Base-by-base conservation (phyloP, 2,888 invertebrate species). In the Rotaria sp. region DNA sequence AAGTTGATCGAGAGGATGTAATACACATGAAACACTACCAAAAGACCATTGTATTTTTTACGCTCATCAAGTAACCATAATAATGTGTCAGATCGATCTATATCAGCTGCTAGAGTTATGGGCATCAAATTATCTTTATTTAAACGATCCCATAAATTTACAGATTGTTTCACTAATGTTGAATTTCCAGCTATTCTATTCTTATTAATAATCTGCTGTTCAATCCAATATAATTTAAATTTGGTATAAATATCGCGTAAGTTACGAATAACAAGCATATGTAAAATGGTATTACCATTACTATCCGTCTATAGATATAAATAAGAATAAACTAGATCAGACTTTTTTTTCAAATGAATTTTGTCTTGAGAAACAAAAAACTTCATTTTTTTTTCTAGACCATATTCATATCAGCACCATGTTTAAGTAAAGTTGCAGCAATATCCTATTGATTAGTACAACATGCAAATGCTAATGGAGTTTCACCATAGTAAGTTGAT, bases 31-130 rank as follows among this genome's bases (percentile, higher is more conserved):
- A 10, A 97, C 96, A 95, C 91, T 92, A 90, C 96, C 96, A 88
- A 96, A 95, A 91, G 96, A 96, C 98, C 98, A 98, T 90, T 96
- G 96, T 88, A 96, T 96, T 97, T 96, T 50, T 97, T 92, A 90
- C 97, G 96, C 87, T 97, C 94, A 91, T 96, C 96, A 89, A 98
- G 92, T 88, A 99, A 96, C 90, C 97, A 97, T 90, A 96, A 96
- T 92, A 98, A 98, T 93, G 99, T 94, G 91, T 92, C 96, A 30
- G 95, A 95, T 84, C 95, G 93, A 0, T 96, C 97, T 88, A 98
- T 92, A 91, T 96, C 96, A 0, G 98, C 97, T 0, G 98, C 94
- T 88, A 99, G 91, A 0, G 97, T 97, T 85, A 99, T 91, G 0
- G 98, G 96, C 0, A 97, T 97, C 86, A 99, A 92, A 89, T 95